Percentiles rank a stretch among this genome's conserved stretches.
These are phyloP conservation scores for Cheilosia variabilis DNA, from an alignment of 2,888 invertebrate species.

Conservation along the genomic window DNA sequence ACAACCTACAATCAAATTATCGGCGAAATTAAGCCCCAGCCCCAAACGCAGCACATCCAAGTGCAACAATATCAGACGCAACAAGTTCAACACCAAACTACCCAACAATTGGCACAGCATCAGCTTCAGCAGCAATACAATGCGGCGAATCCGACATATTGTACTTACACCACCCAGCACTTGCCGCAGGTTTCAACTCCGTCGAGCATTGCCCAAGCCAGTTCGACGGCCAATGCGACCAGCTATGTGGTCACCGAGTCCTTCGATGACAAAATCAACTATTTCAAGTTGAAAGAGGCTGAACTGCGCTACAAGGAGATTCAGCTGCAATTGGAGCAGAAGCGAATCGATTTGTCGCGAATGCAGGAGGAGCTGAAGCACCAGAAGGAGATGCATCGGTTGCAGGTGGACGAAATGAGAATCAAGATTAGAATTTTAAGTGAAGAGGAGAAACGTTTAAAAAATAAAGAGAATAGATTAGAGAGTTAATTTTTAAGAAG, in stretches of 20 bases:
- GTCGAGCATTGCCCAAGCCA: conserved; percentile 45
- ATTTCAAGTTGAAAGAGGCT: conserved; percentile 81
- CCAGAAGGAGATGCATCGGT: conserved; percentile 81
- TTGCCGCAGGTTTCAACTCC: conserved; percentile 33
- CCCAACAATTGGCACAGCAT: conserved; percentile 66
- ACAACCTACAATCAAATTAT: conserved; percentile 81
- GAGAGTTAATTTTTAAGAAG: neutral
- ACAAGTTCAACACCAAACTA: conserved; percentile 72
- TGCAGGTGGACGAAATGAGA: conserved; percentile 81
- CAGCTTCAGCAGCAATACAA: conserved; percentile 77
- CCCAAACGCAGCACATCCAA: conserved; percentile 82
- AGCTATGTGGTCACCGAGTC: conserved; percentile 58
- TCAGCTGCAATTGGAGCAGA: conserved; percentile 81
- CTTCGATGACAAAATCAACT: conserved; percentile 81
- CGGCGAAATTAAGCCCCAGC: conserved; percentile 81
- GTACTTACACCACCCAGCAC: conserved; percentile 75
- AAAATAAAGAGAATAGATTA: conserved; percentile 76
- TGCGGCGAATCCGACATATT: conserved; percentile 76
- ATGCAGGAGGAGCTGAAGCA: conserved; percentile 82
- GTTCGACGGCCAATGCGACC: conserved; percentile 14
- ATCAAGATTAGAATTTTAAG: conserved; percentile 82
- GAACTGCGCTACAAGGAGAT: conserved; percentile 82
- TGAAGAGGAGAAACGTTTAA: conserved; percentile 81
- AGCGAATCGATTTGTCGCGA: conserved; percentile 81
- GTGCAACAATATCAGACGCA: conserved; percentile 81